Evolutionary conservation across 2,888 invertebrate genomes (phyloP), one percentile per base, ranked within the genome.

Genomic region (Mythimna impura): DNA sequence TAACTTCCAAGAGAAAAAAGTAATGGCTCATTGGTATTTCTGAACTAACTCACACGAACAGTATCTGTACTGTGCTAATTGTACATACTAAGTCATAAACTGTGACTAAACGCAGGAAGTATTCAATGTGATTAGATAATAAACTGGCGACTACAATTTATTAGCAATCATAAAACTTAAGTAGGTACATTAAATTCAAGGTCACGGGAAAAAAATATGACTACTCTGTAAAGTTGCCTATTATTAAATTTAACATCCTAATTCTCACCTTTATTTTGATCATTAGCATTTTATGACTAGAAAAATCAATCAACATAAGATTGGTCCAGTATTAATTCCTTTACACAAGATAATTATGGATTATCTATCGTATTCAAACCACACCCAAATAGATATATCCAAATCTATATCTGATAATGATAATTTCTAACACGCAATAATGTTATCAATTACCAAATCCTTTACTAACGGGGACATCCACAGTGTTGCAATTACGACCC

Each of bases 401-500:
- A 57, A n/a, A 36, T 60, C 63, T 5, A 43, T 12, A 9, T 43
- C 55, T n/a, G 58, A 52, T 76, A 63, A 40, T 25, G 7, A 52
- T 64, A 60, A 64, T 60, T 40, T 76, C 22, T 57, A 63, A 36
- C 5, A 55, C 22, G 71, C 66, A 62, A 66, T 64, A 66, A 63
- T 63, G 20, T 66, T 69, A 62, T 73, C 40, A 69, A 80, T 76
- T 63, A 57, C 64, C 36, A 60, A 68, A 74, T 77, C 69, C 58
- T 66, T 58, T 47, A 14, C 10, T 55, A 9, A 61, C 57, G 75
- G 71, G 78, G 71, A 52, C 73, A 69, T 10, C 14, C 57, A 50
- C 8, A n/a, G 69, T 73, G 73, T 83, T 65, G 84, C 61, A 76
- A 87, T 66, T 74, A 64, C 64, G 83, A 81, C 87, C 81, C 60